These are phyloP conservation scores for Oostethus manadensis DNA, from an alignment of 2,113 vertebrate genomes.

Conservation along the genomic window DNA sequence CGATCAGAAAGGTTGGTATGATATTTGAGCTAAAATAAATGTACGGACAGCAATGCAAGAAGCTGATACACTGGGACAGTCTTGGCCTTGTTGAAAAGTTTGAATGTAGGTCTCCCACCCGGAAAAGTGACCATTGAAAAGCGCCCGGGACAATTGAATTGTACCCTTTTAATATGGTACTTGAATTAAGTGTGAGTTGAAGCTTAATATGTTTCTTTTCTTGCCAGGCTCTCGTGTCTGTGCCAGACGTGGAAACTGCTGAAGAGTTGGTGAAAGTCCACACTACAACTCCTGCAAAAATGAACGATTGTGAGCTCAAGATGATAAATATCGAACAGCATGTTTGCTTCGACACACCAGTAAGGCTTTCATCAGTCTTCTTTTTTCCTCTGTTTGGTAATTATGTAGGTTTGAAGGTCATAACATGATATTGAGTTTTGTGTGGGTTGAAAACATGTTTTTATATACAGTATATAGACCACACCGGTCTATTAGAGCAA, in stretches of 20 bases:
- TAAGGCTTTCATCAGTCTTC: slow-evolving; percentile 16
- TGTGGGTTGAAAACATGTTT: too few species aligned
- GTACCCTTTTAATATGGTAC: background rate
- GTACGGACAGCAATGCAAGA: too few species aligned
- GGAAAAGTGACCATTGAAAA: too few species aligned
- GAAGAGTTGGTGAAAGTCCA: slow-evolving; percentile 55
- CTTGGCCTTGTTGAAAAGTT: too few species aligned
- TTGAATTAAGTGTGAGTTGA: background rate
- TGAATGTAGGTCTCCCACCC: too few species aligned
- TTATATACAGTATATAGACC: too few species aligned
- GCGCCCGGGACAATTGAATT: too few species aligned
- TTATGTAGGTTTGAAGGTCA: background rate
- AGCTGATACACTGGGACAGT: too few species aligned
- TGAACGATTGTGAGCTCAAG: slow-evolving; percentile 37
- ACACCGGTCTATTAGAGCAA: too few species aligned
- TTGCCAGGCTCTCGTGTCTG: slow-evolving; percentile 44
- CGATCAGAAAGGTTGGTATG: slow-evolving; percentile 47
- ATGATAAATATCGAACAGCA: slow-evolving; percentile 30
- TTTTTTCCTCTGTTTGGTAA: background rate
- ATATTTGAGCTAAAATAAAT: too few species aligned
- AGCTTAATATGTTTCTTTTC: background rate
- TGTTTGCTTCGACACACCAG: slow-evolving; percentile 44
- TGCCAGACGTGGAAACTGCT: slow-evolving; percentile 42
- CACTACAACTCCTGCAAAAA: slow-evolving; percentile 24
- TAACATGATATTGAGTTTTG: too few species aligned